Conservation (phyloP, 2,888 invertebrate genomes). For the Scaptomyza tumidula region DNA sequence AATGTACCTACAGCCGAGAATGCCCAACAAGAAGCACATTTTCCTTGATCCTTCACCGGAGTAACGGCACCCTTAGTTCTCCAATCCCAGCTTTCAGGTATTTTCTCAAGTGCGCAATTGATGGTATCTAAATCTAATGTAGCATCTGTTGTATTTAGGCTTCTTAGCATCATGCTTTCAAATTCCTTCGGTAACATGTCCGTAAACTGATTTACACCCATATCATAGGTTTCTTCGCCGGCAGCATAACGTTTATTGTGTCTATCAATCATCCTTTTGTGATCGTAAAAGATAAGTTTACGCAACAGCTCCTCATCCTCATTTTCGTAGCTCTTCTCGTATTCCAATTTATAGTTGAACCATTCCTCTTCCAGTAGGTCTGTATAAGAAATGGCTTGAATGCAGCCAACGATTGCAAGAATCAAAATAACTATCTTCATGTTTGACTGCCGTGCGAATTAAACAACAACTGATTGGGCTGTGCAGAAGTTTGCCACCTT, state of each 20-base stretch:
- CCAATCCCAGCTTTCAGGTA: slow-evolving; percentile 93
- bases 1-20: slow-evolving; percentile 95
- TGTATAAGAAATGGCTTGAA: neutral
- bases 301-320: slow-evolving; percentile 92
- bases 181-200: slow-evolving; percentile 92
- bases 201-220: slow-evolving; percentile 92
- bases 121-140: slow-evolving; percentile 12
- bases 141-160: slow-evolving; percentile 35
- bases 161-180: slow-evolving; percentile 79
- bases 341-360: slow-evolving; percentile 85
- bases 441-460: neutral
- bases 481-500: neutral
- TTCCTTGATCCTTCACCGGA: slow-evolving; percentile 93
- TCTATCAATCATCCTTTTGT: slow-evolving; percentile 91
- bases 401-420: slow-evolving; percentile 13
- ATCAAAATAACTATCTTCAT: slow-evolving; percentile 22
- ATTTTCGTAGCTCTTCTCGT: slow-evolving; percentile 88
- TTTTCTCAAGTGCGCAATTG: slow-evolving; percentile 81
- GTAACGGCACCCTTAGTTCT: slow-evolving; percentile 93
- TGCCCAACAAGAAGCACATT: slow-evolving; percentile 96
- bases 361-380: slow-evolving; percentile 32
- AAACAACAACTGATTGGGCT: slow-evolving; percentile 7
- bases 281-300: slow-evolving; percentile 94
- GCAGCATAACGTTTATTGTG: slow-evolving; percentile 91
- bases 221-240: slow-evolving; percentile 88